These are phyloP conservation scores for Argyrosomus japonicus DNA, from an alignment of 2,113 vertebrate genomes.

Conservation along the genomic window DNA sequence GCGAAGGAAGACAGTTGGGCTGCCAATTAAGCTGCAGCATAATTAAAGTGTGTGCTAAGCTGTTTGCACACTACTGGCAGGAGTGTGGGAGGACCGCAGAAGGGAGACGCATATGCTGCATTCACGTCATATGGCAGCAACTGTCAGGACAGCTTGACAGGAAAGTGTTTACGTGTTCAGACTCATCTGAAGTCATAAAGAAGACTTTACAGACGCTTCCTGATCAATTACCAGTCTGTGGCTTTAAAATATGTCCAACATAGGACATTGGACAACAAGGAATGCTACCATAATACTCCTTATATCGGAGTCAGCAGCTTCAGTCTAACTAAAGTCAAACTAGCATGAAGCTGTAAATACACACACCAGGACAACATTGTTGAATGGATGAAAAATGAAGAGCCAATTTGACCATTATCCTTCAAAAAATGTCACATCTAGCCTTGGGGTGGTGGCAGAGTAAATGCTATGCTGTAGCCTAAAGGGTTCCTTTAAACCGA, in stretches of 20 bases:
- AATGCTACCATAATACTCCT: too few relatives aligned
- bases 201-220: neutral
- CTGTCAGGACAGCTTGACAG: slow-evolving; percentile 16
- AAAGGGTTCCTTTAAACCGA: neutral
- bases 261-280: neutral
- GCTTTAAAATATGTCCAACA: neutral
- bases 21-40: slow-evolving; percentile 63
- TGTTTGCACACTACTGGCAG: slow-evolving; percentile 51
- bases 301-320: neutral
- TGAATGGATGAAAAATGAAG: neutral
- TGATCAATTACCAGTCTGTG: neutral
- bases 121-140: slow-evolving; percentile 30
- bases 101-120: slow-evolving; percentile 45
- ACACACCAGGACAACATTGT: neutral
- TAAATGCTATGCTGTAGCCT: slow-evolving; percentile 36
- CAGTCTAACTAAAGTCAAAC: neutral
- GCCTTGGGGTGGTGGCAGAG: slow-evolving; percentile 27
- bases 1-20: slow-evolving; percentile 74
- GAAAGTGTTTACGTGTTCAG: neutral
- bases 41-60: slow-evolving; percentile 50
- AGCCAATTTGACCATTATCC: neutral
- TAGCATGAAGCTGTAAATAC: neutral
- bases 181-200: slow-evolving; percentile 4
- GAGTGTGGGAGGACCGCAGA: slow-evolving; percentile 46
- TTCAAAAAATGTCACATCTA: slow-evolving; percentile 39